Evolutionary conservation across 2,888 invertebrate genomes (phyloP).

Genomic region (Trypoxylon attenuatum): DNA sequence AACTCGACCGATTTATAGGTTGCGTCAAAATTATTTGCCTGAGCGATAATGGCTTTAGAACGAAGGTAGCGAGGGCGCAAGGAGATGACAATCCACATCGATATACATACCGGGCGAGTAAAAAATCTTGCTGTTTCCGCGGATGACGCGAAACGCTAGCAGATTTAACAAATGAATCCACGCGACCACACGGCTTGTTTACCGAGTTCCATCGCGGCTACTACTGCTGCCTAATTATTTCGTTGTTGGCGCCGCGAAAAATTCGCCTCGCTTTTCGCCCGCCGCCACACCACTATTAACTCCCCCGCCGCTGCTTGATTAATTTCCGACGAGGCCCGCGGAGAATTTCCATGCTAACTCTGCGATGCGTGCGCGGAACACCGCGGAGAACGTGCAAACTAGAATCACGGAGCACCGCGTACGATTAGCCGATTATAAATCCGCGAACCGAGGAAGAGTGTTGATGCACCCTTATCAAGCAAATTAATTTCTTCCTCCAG

Average conservation of each 20-base stretch:
- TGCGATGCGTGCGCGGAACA: too few species aligned
- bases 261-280: too few species aligned
- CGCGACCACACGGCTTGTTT: not conserved
- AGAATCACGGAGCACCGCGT: too few species aligned
- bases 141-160: constrained; percentile 1
- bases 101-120: constrained; percentile 8
- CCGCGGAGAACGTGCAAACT: too few species aligned
- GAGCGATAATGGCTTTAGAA: constrained; percentile 1
- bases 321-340: too few species aligned
- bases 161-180: constrained; percentile 10
- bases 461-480: too few species aligned
- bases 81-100: constrained; percentile 7
- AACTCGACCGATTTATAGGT: constrained; percentile 1
- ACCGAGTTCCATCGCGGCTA: not conserved
- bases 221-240: constrained; percentile 1
- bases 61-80: constrained; percentile 1
- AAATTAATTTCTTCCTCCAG: too few species aligned
- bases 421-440: too few species aligned
- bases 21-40: constrained; percentile 5
- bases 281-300: too few species aligned
- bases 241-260: not conserved
- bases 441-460: too few species aligned
- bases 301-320: too few species aligned
- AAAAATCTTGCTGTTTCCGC: constrained; percentile 11
- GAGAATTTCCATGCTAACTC: too few species aligned